phyloP scores from a whole-genome alignment of 2,888 invertebrate species.

The Macrostomum cliftonense region DNA sequence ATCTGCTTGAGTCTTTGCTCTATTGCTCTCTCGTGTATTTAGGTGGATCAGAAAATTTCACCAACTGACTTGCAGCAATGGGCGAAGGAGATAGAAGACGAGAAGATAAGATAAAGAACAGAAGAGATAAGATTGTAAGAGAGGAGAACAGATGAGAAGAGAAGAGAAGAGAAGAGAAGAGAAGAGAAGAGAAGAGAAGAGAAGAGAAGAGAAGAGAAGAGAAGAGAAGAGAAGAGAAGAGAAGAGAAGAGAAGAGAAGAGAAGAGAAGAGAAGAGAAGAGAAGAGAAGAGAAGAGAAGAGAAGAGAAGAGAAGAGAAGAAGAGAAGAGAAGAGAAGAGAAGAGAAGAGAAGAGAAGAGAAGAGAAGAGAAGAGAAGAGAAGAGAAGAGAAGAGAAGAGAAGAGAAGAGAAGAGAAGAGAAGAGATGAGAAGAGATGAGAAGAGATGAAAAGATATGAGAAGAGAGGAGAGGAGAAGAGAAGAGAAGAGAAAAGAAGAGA shows the following conservation, averaged over 20 bases:
- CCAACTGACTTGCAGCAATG: no score
- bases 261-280: conserved; percentile 18
- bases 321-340: conserved; percentile 16
- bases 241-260: conserved; percentile 24
- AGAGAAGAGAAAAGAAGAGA: neutral
- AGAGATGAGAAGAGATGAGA: neutral
- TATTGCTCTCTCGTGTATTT: no score
- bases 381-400: conserved; percentile 11
- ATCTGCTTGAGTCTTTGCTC: no score
- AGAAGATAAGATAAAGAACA: conserved; percentile 26
- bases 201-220: conserved; percentile 11
- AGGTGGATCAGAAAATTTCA: no score
- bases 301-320: conserved; percentile 25
- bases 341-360: conserved; percentile 6
- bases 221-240: conserved; percentile 6
- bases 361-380: conserved; percentile 8
- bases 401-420: conserved; percentile 14
- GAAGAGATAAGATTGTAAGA: no score
- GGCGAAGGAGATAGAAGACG: conserved; percentile 3
- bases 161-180: conserved; percentile 14
- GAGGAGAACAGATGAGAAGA: conserved; percentile 18
- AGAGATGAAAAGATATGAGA: conserved; percentile 19
- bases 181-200: conserved; percentile 18
- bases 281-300: conserved; percentile 18
- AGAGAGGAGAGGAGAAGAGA: conserved; percentile 20